These are phyloP conservation scores for Sinhomidia bicolor DNA, from an alignment of 2,888 invertebrate genomes.

Conservation along the genomic window DNA sequence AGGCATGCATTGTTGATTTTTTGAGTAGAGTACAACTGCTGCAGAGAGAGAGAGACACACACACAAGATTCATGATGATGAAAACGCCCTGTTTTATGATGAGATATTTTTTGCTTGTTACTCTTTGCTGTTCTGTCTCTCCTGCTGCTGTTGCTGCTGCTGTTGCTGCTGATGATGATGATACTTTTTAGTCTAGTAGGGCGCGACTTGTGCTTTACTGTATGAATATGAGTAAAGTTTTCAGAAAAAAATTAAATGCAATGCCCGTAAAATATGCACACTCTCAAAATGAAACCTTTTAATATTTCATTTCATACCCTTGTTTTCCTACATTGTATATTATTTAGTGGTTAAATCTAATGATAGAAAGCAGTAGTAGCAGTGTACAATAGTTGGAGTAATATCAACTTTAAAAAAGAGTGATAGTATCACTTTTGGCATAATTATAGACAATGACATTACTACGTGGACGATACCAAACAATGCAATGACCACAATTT, in stretches of 20 bases:
- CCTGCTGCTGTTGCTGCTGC: background rate
- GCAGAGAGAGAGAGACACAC: constrained; percentile 30
- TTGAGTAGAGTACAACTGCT: background rate
- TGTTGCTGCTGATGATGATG: background rate
- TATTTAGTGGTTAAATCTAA: background rate
- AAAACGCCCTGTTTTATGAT: constrained; percentile 66
- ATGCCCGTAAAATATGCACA: background rate
- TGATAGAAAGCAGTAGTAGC: no score
- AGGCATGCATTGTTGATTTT: background rate
- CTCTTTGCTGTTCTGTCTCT: background rate
- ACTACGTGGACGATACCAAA: background rate
- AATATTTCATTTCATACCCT: no score
- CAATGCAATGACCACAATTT: background rate
- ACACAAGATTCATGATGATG: constrained; percentile 15
- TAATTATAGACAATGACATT: constrained; percentile 45
- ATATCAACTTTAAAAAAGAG: constrained; percentile 5
- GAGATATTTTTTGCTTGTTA: constrained; percentile 19
- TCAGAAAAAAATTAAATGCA: constrained; percentile 1
- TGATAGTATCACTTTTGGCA: background rate
- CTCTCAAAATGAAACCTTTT: constrained; percentile 6
- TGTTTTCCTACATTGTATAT: background rate
- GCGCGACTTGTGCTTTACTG: constrained; percentile 5
- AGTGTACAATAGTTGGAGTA: no score
- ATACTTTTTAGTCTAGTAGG: background rate
- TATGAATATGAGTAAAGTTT: background rate